Evolutionary conservation across 1,140 invertebrate species (phyloP).

Genomic region (Lutraria rhynchaena): DNA sequence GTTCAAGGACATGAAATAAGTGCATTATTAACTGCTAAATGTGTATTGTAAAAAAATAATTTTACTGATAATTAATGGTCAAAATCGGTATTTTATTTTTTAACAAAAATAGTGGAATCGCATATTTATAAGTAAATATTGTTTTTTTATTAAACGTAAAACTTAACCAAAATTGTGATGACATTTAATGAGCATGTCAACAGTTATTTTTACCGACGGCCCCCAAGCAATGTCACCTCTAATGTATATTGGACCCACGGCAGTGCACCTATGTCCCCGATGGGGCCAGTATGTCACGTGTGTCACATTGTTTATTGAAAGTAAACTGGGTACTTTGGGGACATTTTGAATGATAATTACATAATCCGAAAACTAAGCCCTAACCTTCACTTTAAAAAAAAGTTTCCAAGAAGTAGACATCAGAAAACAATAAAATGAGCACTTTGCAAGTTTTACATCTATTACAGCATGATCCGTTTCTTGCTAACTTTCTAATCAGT

Average conservation of each 20-base stretch:
- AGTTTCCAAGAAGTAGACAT: background rate
- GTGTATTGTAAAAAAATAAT: background rate
- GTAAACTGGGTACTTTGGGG: background rate
- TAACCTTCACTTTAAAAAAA: background rate
- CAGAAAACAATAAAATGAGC: background rate
- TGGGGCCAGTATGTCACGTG: slow-evolving; percentile 13
- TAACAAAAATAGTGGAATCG: background rate
- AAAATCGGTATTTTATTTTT: background rate
- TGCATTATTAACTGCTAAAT: too few species aligned
- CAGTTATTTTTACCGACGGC: background rate
- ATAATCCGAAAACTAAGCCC: background rate
- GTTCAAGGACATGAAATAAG: too few species aligned
- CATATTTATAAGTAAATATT: background rate
- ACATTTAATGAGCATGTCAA: background rate
- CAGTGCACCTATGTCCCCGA: background rate
- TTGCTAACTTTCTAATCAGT: slow-evolving; percentile 10
- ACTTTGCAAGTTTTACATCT: slow-evolving; percentile 10
- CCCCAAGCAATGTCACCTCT: slow-evolving; percentile 1
- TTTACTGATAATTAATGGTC: background rate
- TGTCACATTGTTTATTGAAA: background rate
- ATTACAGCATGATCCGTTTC: background rate
- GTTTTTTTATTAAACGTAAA: background rate
- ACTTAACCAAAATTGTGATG: background rate
- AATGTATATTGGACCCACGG: slow-evolving; percentile 39
- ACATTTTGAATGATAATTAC: too few species aligned